Evolutionary conservation across 2,888 invertebrate species (phyloP), one percentile per base, ranked within the genome.

Genomic region (Luperina nickerlii): DNA sequence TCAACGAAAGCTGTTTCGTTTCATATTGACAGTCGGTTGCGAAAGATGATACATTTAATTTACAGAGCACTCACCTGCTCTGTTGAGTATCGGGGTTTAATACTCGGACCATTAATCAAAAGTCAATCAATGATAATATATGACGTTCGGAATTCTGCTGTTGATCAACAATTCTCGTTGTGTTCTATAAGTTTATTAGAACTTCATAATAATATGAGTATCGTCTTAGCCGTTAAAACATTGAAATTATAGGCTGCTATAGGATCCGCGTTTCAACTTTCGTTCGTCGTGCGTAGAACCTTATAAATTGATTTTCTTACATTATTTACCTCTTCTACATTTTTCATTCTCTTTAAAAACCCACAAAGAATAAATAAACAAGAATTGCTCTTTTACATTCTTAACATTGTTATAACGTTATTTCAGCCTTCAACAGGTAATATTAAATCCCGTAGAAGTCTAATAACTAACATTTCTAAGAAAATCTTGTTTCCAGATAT

Each of bases 21-120:
- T 87, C 85, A 77, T 70, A 84, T 87, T 84, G 87, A 79, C 78
- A 82, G 77, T 78, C 38, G 73, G 78, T 85, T 86, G 79, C 87
- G 76, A 87, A 84, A 87, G 70, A 81, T 77, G 77, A 84, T 87
- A 75, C 75, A 51, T 86, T 75, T 76, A 78, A 82, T 83, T 76
- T 79, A 79, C 73, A 66, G 68, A 57, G 69, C 72, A 77, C 74
- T 80, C 76, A 75, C 72, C 74, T 75, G 79, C 51, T 70, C 69
- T 76, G 74, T 79, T 84, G 80, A 84, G 74, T 63, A 84, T 87
- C 51, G 68, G 69, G 79, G 72, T 76, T 72, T 76, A 75, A 66
- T 62, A 69, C 54, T 77, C 20, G 24, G 63, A 45, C 60, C n/a
- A 54, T 85, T 66, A 79, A 79, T 79, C 60, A 70, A 45, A 45